Base-by-base conservation (phyloP, 2,888 invertebrate genomes). In the Ceramica pisi region DNA sequence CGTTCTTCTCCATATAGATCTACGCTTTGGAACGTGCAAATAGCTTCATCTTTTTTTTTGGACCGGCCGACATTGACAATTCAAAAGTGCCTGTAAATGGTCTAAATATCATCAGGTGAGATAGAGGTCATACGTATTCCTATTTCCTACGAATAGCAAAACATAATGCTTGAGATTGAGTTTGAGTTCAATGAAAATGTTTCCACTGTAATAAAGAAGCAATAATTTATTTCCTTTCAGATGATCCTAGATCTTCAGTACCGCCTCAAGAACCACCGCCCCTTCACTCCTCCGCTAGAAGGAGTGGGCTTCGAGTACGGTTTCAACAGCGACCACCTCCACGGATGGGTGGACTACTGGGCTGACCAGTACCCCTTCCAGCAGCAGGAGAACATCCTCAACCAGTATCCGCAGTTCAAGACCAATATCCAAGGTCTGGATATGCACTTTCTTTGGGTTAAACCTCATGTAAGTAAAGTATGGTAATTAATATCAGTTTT, bases 301-400 rank as follows among this genome's bases (percentile, higher is more conserved):
- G 97, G 96, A 46, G 94, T 96, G 0, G 97, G 96, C 0, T 98
- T 98, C 91, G 96, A 97, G 81, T 99, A 98, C 88, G 99, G 99
- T 0, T 97, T 99, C 90, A 98, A 98, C 88, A 94, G 97, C 0
- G 95, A 97, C 7, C 96, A 97, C 69, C 90, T 98, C 55, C 92
- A 96, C 48, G 94, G 95, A 56, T 95, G 98, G 82, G 88, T 98
- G 7, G 94, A 97, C 23, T 97, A 98, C 91, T 99, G 99, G 99
- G 96, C 95, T 5, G 96, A 97, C 19, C 95, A 97, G 46, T 98
- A 98, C 89, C 96, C 98, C 72, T 91, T 95, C 70, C 91, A 91
- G 55, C 95, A 97, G 67, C 96, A 97, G 16, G 97, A 98, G 89
- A 89, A 92, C 3, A 94, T 95, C 66, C 91, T 98, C 38, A 98